phyloP scores from a whole-genome alignment of 2,113 vertebrate genomes.

The Condylura cristata region DNA sequence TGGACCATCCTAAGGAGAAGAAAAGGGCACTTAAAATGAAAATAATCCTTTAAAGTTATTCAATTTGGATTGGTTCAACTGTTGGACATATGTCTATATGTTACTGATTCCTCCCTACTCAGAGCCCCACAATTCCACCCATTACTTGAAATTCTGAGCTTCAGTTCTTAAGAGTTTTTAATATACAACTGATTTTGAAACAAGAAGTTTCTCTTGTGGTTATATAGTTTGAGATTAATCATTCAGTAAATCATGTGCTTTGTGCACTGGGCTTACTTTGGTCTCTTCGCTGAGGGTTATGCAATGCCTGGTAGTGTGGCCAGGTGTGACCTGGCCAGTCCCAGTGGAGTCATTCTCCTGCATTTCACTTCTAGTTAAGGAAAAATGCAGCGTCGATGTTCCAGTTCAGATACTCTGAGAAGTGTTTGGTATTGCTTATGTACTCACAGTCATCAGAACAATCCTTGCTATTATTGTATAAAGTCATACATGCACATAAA shows the following conservation, averaged over 20 bases:
- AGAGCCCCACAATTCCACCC: neutral
- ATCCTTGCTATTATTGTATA: constrained; percentile 91
- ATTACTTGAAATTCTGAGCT: constrained; percentile 86
- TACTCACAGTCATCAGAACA: constrained; percentile 90
- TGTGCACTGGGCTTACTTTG: constrained; percentile 82
- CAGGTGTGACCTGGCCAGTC: constrained; percentile 76
- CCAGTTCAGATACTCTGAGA: constrained; percentile 85
- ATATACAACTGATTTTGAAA: constrained; percentile 90
- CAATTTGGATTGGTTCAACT: constrained; percentile 90
- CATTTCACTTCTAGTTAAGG: constrained; percentile 78
- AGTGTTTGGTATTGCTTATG: constrained; percentile 90
- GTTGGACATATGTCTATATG: constrained; percentile 80
- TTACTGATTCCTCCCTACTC: constrained; percentile 81
- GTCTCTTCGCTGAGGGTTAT: constrained; percentile 78
- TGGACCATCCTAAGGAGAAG: constrained; percentile 83
- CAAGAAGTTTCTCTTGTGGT: constrained; percentile 78
- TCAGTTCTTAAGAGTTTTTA: constrained; percentile 91
- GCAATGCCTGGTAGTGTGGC: constrained; percentile 79
- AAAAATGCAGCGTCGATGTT: constrained; percentile 79
- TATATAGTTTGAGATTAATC: constrained; percentile 86
- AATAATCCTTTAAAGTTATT: constrained; percentile 89
- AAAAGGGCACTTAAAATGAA: constrained; percentile 85
- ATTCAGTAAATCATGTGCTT: constrained; percentile 85
- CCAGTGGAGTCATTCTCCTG: constrained; percentile 68
- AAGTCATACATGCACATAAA: constrained; percentile 96